Conservation (phyloP, 2,888 invertebrate genomes). For the Andrena hattorfiana region DNA sequence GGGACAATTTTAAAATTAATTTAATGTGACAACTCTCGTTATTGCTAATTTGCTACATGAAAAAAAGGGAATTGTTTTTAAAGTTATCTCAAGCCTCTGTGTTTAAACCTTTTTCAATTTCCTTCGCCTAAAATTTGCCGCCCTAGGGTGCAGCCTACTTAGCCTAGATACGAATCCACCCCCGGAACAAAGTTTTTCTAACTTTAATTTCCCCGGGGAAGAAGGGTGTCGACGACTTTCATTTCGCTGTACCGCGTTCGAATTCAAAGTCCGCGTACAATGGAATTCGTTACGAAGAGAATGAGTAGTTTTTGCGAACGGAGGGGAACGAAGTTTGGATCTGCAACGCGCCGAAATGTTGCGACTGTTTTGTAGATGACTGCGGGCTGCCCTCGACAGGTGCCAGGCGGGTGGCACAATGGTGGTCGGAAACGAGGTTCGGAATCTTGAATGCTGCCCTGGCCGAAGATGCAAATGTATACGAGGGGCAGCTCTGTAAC, state of each 20-base stretch:
- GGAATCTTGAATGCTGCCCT: constrained; percentile 31
- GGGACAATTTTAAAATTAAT: no score
- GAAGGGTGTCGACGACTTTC: neutral
- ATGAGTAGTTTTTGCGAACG: neutral
- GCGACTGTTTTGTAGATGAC: constrained; percentile 34
- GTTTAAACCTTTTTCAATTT: no score
- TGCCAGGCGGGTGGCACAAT: constrained; percentile 39
- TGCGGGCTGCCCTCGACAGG: constrained; percentile 9
- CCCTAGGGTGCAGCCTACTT: no score
- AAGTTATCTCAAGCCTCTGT: no score
- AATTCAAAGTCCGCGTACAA: neutral
- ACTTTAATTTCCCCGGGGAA: no score
- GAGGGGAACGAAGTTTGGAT: constrained; percentile 7
- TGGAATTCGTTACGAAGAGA: constrained; percentile 10
- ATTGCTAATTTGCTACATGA: no score
- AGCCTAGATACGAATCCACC: no score
- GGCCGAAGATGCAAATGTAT: constrained; percentile 57
- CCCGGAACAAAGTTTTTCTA: no score
- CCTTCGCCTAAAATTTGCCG: no score
- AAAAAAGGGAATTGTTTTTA: no score
- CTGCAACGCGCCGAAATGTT: constrained; percentile 8
- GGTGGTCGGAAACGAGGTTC: constrained; percentile 39
- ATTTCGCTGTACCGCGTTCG: neutral
- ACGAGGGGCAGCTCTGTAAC: constrained; percentile 33
- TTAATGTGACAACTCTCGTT: no score